Evolutionary conservation across 1,140 invertebrate species (phyloP).

Genomic region (Helicoverpa armigera): DNA sequence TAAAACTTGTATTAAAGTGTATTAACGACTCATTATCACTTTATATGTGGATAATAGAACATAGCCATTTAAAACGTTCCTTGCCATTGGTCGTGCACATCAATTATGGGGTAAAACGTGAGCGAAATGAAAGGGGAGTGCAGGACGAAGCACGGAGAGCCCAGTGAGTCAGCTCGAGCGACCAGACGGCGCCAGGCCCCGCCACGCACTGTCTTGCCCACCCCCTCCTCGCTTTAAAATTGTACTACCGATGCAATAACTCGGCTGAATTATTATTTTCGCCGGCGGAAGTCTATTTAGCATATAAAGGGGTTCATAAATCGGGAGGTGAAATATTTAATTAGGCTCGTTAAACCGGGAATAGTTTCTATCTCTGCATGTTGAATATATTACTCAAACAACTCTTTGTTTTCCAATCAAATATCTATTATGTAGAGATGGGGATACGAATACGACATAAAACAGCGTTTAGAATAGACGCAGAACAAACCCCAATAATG

Average conservation of each 20-base stretch:
- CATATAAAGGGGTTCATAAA: constrained; percentile 70
- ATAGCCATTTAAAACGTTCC: constrained; percentile 17
- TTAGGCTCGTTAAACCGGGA: constrained; percentile 47
- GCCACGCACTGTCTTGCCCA: constrained; percentile 73
- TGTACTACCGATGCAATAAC: constrained; percentile 56
- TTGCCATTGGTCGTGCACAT: constrained; percentile 54
- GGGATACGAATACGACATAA: neutral
- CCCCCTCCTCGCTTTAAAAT: constrained; percentile 66
- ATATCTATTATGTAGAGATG: constrained; percentile 29
- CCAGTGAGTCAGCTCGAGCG: constrained; percentile 78
- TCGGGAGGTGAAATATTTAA: constrained; percentile 65
- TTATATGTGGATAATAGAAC: constrained; percentile 17
- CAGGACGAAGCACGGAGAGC: constrained; percentile 65
- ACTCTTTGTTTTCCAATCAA: neutral
- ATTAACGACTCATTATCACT: constrained; percentile 26
- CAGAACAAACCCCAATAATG: constrained; percentile 36
- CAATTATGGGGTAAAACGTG: constrained; percentile 77
- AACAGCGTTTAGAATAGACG: constrained; percentile 24
- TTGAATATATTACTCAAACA: constrained; percentile 13
- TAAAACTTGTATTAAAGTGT: neutral
- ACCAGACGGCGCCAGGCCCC: constrained; percentile 79
- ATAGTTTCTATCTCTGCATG: neutral
- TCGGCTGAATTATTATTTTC: constrained; percentile 63
- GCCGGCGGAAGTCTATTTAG: constrained; percentile 63
- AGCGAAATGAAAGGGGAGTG: constrained; percentile 71